Conservation (phyloP, 2,797 vertebrate genomes). For the Kryptopterus vitreolus region DNA sequence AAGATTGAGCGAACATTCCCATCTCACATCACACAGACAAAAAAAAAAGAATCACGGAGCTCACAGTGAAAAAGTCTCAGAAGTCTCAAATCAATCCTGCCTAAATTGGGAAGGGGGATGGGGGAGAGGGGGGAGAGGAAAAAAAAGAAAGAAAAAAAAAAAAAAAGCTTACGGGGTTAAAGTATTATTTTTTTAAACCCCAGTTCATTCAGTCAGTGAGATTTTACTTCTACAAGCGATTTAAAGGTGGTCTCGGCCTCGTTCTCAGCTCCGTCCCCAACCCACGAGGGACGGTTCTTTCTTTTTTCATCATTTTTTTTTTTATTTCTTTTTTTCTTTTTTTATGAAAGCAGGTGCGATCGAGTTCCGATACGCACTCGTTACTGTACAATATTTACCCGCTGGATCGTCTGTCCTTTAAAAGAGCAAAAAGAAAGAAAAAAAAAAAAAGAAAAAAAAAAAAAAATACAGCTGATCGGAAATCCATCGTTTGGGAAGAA, state of each 20-base stretch:
- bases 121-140: not conserved
- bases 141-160: not conserved
- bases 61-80: constrained; percentile 49
- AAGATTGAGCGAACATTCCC: constrained; percentile 28
- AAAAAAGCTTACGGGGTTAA: not conserved
- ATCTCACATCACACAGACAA: constrained; percentile 55
- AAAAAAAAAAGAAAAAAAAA: no score
- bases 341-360: no score
- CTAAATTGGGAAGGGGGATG: not conserved
- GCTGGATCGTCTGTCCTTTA: constrained; percentile 18
- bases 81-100: constrained; percentile 28
- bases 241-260: constrained; percentile 24
- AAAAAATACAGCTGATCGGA: constrained; percentile 16
- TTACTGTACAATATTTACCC: constrained; percentile 49
- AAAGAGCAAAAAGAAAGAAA: constrained; percentile 14
- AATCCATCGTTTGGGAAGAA: constrained; percentile 26
- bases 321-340: no score
- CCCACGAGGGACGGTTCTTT: no score
- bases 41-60: constrained; percentile 60
- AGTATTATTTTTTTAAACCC: constrained; percentile 19
- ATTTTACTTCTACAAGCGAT: not conserved
- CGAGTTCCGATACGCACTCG: constrained; percentile 36
- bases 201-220: constrained; percentile 5
- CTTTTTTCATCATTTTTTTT: no score
- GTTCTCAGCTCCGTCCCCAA: not conserved